These are phyloP conservation scores for Platerodrilus igneus DNA, from an alignment of 2,888 invertebrate species.

Conservation along the genomic window DNA sequence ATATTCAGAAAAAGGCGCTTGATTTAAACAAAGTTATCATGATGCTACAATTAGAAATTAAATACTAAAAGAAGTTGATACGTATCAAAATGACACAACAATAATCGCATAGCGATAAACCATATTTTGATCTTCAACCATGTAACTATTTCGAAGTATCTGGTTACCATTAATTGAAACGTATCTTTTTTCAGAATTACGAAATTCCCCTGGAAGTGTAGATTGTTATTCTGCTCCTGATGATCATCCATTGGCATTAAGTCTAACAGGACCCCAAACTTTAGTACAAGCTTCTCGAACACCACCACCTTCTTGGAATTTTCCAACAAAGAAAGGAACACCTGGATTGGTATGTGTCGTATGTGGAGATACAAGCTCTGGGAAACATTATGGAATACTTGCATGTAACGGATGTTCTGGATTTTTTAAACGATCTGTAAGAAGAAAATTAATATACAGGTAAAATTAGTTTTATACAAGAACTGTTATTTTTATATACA, in stretches of 20 bases:
- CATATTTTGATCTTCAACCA: no score
- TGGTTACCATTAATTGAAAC: no score
- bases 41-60: no score
- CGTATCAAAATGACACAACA: no score
- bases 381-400: conserved; percentile 96
- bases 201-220: conserved; percentile 43
- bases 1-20: no score
- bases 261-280: conserved; percentile 56
- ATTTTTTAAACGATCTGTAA: conserved; percentile 95
- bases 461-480: no score
- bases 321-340: conserved; percentile 54
- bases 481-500: no score
- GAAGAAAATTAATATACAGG: conserved; percentile 96
- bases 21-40: no score
- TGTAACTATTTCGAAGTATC: no score
- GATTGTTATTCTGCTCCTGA: conserved; percentile 42
- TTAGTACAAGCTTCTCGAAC: conserved; percentile 61
- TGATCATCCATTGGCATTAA: conserved; percentile 55
- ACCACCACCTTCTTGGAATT: conserved; percentile 54
- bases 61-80: no score
- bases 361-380: conserved; percentile 94
- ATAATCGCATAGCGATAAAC: no score
- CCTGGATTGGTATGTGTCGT: conserved; percentile 89
- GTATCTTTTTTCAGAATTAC: conserved; percentile 39
- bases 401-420: conserved; percentile 99